Conservation (phyloP, 2,113 vertebrate species). For the Nycticryphes semicollaris region DNA sequence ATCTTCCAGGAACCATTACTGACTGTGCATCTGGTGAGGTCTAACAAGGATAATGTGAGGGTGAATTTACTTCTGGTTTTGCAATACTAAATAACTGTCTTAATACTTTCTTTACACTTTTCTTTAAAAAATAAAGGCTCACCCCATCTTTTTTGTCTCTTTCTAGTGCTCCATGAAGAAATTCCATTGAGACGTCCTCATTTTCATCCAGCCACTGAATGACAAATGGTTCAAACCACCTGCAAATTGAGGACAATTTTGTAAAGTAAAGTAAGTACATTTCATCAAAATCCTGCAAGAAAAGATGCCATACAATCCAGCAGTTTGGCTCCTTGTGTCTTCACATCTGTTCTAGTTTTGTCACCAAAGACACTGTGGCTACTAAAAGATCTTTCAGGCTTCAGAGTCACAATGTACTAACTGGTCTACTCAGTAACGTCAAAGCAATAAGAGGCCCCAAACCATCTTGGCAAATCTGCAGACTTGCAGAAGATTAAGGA, state of each 20-base stretch:
- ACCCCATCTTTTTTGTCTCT: conserved; percentile 98
- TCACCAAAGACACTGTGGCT: not conserved
- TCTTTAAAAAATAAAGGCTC: conserved; percentile 61
- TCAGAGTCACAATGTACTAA: not conserved
- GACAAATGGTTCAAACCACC: conserved; percentile 98
- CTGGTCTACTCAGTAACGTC: too few species aligned
- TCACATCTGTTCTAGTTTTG: not conserved
- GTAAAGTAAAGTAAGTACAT: not conserved
- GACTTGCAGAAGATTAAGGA: not conserved
- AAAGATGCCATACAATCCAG: not conserved
- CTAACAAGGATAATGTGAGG: not conserved
- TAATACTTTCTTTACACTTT: not conserved
- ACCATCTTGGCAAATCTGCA: not conserved
- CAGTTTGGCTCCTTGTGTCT: not conserved
- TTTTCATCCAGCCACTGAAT: conserved; percentile 99
- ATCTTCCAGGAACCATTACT: not conserved
- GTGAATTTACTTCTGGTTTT: not conserved
- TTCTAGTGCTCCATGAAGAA: conserved; percentile 93
- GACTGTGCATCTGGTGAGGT: not conserved
- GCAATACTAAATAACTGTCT: not conserved
- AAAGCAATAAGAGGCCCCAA: not conserved
- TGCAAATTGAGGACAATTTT: conserved; percentile 38
- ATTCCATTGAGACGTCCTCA: conserved; percentile 96
- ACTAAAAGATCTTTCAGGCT: not conserved
- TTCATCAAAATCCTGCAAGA: not conserved